phyloP scores from a whole-genome alignment of 2,888 invertebrate genomes.

The Orthosia incerta region DNA sequence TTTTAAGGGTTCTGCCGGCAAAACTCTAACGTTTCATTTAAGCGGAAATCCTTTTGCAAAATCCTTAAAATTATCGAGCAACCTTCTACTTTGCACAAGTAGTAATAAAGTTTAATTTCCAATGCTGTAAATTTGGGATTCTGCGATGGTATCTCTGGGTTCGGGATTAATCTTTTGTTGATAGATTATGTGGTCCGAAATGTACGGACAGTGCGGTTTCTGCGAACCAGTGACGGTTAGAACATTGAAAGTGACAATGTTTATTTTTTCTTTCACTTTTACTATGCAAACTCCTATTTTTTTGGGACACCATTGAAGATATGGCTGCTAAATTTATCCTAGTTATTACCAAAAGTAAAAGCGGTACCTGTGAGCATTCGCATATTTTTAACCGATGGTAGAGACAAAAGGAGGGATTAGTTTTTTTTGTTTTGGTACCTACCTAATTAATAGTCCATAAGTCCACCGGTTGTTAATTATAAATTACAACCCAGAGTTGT shows the following conservation, averaged over 20 bases:
- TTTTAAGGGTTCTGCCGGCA: constrained; percentile 81
- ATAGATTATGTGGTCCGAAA: constrained; percentile 79
- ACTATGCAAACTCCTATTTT: constrained; percentile 40
- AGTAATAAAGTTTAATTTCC: constrained; percentile 53
- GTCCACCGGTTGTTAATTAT: not conserved
- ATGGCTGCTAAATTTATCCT: not conserved
- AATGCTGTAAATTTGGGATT: constrained; percentile 56
- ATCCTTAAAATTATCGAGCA: constrained; percentile 1
- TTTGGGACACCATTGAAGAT: constrained; percentile 25
- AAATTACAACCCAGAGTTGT: not conserved
- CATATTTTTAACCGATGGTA: not conserved
- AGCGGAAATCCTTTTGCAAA: constrained; percentile 77
- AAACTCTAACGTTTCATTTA: constrained; percentile 74
- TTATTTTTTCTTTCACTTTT: constrained; percentile 60
- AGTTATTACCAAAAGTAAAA: not conserved
- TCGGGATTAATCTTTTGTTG: constrained; percentile 89
- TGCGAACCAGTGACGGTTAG: constrained; percentile 73
- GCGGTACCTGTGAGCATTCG: not conserved
- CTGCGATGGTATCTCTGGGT: constrained; percentile 65
- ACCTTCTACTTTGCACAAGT: constrained; percentile 47
- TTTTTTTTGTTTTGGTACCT: no score
- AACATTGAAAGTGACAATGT: constrained; percentile 79
- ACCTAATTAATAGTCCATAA: no score
- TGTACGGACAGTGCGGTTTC: constrained; percentile 74
- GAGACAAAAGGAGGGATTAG: no score